Percentiles rank a stretch among this genome's conserved stretches.
phyloP scores from a whole-genome alignment of 37 sponge, comb jelly and placozoan species.

The Trichoplax adhaerens region DNA sequence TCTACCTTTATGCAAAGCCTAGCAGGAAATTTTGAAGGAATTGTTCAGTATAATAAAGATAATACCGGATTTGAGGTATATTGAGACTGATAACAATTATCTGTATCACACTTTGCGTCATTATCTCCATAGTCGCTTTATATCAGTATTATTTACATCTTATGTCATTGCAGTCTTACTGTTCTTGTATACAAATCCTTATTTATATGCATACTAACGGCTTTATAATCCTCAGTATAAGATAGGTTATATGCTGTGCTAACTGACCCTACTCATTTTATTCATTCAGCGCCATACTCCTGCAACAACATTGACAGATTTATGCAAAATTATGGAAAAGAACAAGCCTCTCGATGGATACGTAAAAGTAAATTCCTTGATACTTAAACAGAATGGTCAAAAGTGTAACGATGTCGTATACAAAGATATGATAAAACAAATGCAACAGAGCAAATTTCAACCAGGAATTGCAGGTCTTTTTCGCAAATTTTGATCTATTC shows the following conservation, averaged over 20 bases:
- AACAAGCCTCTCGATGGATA: constrained; percentile 22
- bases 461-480: too few species aligned
- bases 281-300: background rate
- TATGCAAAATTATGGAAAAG: background rate
- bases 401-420: constrained; percentile 21
- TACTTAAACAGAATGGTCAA: constrained; percentile 1
- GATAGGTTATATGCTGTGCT: too few species aligned
- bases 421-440: constrained; percentile 7
- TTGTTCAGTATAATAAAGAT: constrained; percentile 83
- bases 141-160: too few species aligned
- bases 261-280: too few species aligned
- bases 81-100: too few species aligned
- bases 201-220: too few species aligned
- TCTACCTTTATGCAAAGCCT: constrained; percentile 17
- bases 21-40: constrained; percentile 48
- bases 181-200: too few species aligned
- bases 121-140: too few species aligned
- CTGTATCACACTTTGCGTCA: too few species aligned
- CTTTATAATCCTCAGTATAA: too few species aligned
- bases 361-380: constrained; percentile 23
- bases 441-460: background rate
- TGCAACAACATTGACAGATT: background rate
- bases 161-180: too few species aligned
- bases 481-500: too few species aligned
- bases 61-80: constrained; percentile 41